Evolutionary conservation across 2,113 vertebrate genomes (phyloP), one percentile per base, ranked within the genome.

Genomic region (Cacatua alba): DNA sequence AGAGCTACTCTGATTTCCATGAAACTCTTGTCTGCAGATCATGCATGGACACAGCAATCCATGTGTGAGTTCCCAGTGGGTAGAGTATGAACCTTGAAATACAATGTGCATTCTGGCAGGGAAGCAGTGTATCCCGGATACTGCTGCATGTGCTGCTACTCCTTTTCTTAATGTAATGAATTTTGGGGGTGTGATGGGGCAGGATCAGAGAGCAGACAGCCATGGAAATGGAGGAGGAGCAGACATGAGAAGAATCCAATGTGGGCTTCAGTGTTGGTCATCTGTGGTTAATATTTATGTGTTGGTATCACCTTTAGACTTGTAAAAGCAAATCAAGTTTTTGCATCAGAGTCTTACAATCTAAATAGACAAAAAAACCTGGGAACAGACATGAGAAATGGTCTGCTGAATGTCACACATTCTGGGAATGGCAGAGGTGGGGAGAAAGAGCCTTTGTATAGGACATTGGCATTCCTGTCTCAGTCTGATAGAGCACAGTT

Each of bases 81-180:
- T 25, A 59, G 43, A 64, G 37, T 11, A 20, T 24, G 44, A 57
- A 24, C 48, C 43, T 57, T 48, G 31, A 55, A 28, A 37, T 25
- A 7, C 0, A 49, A 8, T 6, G 6, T 10, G n/a, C 17, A 1
- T 48, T 8, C 16, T 35, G 63, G 17, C 55, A 33, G 31, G 23
- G 33, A 51, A 53, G 67, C 49, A 21, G 20, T 17, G 11, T n/a
- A 8, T 76, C 41, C 41, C 46, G 53, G 52, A 17, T 46, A 35
- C 4, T 1, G 5, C 44, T 72, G 44, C 23, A 3, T 71, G 39
- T 79, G 9, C 49, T 65, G 10, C 33, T 65, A 3, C 53, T 74
- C 11, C 7, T 43, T 55, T 33, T 70, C 31, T 76, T 24, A 35
- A 14, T 35, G 14, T 39, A 24, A 48, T 21, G n/a, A n/a, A 35